Base-by-base conservation (phyloP, 1,140 invertebrate genomes). In the Zaprionus ghesquierei region DNA sequence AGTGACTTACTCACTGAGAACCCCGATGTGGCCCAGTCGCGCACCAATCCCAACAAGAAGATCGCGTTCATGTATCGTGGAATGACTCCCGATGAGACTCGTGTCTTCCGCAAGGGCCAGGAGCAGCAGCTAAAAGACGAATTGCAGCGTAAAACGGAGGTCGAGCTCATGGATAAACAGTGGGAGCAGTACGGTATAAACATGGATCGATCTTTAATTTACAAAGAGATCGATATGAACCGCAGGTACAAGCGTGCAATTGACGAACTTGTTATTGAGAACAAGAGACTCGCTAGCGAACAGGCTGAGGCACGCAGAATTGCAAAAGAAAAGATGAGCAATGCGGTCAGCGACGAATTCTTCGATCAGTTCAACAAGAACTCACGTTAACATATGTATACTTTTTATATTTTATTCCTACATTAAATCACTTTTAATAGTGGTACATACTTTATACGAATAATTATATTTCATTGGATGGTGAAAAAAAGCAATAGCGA, bases 1-100 rank as follows among this genome's bases (percentile, higher is more conserved):
- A 96, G 97, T 15, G 97, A 98, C 90, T 95, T 98, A 92, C 93
- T 98, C 31, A 97, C 95, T 1, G 97, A 98, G 92, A 96, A 97
- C 79, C 95, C 95, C 1, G 95, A 96, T 59, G 94, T 95, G 2
- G 95, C 95, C 0, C 94, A 95, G 64, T 97, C 96, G 79, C 94
- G 94, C n/a, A 94, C 95, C 41, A 96, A 97, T 25, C 94, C 95
- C 1, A 93, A 95, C 79, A 94, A 95, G 71, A 94, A 94, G 64
- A 94, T 96, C 50, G 94, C 94, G 12, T 95, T 94, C 69, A 94
- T 95, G 81, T 98, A 97, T 93, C 97, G 97, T 92, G 97, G 97
- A 27, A 97, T 97, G 95, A 95, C 94, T 12, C 93, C 94, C 18
- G 95, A 95, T 38, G 94, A 97, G 89, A 91, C 95, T 33, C 94